These are phyloP conservation scores for Clarias magur DNA, from an alignment of 2,113 vertebrate genomes.

Conservation along the genomic window DNA sequence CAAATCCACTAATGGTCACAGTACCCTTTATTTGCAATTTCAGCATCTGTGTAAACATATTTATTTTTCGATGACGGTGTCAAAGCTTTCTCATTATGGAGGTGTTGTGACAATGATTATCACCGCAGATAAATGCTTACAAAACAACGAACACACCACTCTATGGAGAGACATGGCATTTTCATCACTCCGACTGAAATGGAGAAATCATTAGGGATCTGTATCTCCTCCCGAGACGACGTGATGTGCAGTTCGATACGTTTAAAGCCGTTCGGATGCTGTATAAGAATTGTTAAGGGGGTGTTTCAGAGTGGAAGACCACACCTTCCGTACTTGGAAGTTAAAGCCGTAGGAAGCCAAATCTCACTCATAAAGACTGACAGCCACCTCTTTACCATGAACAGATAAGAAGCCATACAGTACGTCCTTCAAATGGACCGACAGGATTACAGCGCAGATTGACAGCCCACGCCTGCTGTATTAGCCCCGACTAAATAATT, in stretches of 20 bases:
- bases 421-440: not conserved
- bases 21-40: constrained; percentile 29
- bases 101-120: constrained; percentile 21
- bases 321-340: not conserved
- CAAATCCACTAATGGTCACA: not conserved
- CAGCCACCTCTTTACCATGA: not conserved
- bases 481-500: not conserved
- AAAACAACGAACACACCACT: constrained; percentile 6
- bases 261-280: not conserved
- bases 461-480: not conserved
- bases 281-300: not conserved
- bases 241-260: constrained; percentile 5
- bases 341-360: not conserved
- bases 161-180: constrained; percentile 19
- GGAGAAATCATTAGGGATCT: constrained; percentile 20
- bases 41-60: constrained; percentile 8
- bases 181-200: constrained; percentile 17
- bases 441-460: not conserved
- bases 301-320: not conserved
- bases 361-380: not conserved
- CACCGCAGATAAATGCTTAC: constrained; percentile 11
- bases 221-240: not conserved
- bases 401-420: not conserved
- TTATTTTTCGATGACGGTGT: constrained; percentile 18
- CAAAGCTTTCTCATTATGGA: constrained; percentile 28